Conservation (phyloP, 2,113 vertebrate genomes). For the Zosterops borbonicus region DNA sequence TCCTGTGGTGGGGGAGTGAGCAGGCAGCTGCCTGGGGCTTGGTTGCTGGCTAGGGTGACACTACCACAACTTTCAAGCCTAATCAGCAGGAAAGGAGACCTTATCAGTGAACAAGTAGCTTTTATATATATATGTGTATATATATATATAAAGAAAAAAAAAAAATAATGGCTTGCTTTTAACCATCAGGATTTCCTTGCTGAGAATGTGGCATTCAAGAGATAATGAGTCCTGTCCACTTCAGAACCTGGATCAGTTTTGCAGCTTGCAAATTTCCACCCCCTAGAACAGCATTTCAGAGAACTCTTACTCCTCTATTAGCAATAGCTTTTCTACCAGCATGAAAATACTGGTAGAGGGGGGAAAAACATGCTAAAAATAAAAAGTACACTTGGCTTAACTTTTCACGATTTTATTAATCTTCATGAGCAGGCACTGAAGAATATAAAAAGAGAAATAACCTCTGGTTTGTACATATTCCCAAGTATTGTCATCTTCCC, state of each 20-base stretch:
- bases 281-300: background rate
- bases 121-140: too few relatives aligned
- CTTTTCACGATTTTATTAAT: constrained; percentile 9
- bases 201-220: background rate
- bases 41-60: background rate
- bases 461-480: background rate
- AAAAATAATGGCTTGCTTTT: background rate
- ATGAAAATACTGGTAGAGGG: background rate
- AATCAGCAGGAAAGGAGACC: background rate
- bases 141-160: too few relatives aligned
- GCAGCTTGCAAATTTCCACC: background rate
- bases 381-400: background rate
- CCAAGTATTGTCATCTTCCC: background rate
- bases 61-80: background rate
- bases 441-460: background rate
- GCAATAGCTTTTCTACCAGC: background rate
- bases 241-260: background rate
- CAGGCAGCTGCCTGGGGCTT: fast-evolving
- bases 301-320: background rate
- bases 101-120: background rate
- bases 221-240: background rate
- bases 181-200: background rate
- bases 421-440: background rate
- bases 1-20: background rate
- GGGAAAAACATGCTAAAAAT: background rate